phyloP scores from a whole-genome alignment of 2,888 invertebrate species.

The Ypsolopha sequella region DNA sequence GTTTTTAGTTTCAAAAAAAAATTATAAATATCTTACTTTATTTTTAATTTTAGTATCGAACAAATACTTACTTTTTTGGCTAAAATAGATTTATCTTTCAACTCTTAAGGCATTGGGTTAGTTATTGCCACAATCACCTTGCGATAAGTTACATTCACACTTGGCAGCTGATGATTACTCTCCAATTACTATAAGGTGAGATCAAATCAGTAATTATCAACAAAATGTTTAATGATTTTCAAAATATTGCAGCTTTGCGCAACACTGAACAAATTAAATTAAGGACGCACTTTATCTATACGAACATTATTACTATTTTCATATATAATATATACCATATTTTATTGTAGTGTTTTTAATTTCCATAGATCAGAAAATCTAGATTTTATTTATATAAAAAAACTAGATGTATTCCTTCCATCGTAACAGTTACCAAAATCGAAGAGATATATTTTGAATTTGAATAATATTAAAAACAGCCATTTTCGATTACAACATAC shows the following conservation, averaged over 20 bases:
- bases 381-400: background rate
- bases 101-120: slow-evolving; percentile 37
- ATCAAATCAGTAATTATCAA: slow-evolving; percentile 46
- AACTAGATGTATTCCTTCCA: background rate
- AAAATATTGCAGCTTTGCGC: slow-evolving; percentile 1
- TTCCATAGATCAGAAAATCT: background rate
- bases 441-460: slow-evolving; percentile 30
- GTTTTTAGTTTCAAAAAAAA: slow-evolving; percentile 19
- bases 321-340: background rate
- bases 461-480: slow-evolving; percentile 65
- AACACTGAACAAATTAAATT: background rate
- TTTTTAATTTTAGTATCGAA: slow-evolving; percentile 15
- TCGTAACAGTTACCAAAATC: background rate
- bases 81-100: slow-evolving; percentile 24
- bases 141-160: slow-evolving; percentile 7
- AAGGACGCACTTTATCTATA: background rate
- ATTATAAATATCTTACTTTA: slow-evolving; percentile 16
- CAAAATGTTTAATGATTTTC: slow-evolving; percentile 19
- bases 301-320: background rate
- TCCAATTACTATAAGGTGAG: slow-evolving; percentile 45
- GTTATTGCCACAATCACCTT: slow-evolving; percentile 30
- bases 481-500: slow-evolving; percentile 31
- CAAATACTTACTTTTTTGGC: slow-evolving; percentile 38
- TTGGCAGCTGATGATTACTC: slow-evolving; percentile 10
- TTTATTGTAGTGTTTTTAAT: background rate